A percentile compares a stretch with the other conserved stretches of the same genome.
phyloP scores from a whole-genome alignment of 2,888 invertebrate species.

The Polydrusus pterygomalis region DNA sequence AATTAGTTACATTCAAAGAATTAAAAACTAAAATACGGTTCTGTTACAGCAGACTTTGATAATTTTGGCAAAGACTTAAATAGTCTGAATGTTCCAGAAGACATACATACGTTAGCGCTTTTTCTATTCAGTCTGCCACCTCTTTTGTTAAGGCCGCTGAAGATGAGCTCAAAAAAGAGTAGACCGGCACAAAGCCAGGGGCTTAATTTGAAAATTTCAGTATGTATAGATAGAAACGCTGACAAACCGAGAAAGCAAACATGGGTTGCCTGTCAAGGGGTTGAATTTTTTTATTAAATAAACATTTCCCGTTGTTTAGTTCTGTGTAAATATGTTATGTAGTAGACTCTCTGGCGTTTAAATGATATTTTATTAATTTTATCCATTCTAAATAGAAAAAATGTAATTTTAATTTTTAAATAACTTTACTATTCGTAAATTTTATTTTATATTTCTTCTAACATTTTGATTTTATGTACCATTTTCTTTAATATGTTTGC shows the following conservation, averaged over 20 bases:
- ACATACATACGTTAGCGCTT: conserved; percentile 31
- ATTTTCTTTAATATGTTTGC: too few species aligned
- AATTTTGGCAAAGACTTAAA: conserved; percentile 28
- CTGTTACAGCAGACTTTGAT: conserved; percentile 7
- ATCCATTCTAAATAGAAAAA: not conserved
- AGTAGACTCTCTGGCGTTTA: too few species aligned
- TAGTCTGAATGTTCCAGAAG: conserved; percentile 31
- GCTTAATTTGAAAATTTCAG: conserved; percentile 37
- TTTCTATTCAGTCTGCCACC: conserved; percentile 30
- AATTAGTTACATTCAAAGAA: not conserved
- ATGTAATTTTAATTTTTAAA: too few species aligned
- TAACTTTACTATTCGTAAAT: too few species aligned
- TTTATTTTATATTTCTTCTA: too few species aligned
- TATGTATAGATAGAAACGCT: conserved; percentile 29
- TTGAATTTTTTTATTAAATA: conserved; percentile 1
- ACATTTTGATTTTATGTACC: too few species aligned
- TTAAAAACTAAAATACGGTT: conserved; percentile 2
- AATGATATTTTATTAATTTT: too few species aligned
- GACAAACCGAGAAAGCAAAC: conserved; percentile 22
- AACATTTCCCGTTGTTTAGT: not conserved
- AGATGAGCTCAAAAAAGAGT: conserved; percentile 31
- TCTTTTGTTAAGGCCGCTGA: conserved; percentile 36
- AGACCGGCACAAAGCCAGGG: conserved; percentile 31
- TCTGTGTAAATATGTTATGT: too few species aligned
- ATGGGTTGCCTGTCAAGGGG: conserved; percentile 14